Evolutionary conservation across 2,797 vertebrate genomes (phyloP), one percentile per base, ranked within the genome.

Genomic region (Bufotes viridis): DNA sequence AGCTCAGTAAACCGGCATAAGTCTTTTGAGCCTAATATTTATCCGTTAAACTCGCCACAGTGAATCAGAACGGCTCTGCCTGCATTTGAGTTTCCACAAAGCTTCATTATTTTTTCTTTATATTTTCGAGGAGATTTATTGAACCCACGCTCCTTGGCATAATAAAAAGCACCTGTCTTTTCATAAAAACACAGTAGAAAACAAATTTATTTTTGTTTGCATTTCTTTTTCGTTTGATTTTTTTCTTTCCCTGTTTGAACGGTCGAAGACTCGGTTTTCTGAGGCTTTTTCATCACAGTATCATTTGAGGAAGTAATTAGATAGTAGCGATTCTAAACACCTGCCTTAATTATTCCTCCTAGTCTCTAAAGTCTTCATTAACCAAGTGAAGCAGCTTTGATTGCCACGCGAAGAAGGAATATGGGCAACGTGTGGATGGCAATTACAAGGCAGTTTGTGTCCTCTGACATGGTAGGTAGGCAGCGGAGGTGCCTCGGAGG

Each of bases 361-460:
- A 76, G 78, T 86, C 87, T 86, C 78, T 86, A 58, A 89, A 86
- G 87, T 86, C 87, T 86, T 89, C 87, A 86, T 89, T 89, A 89
- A 70, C 69, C 87, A 74, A 82, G 84, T 75, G 83, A 85, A 82
- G 78, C 69, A 49, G 61, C 87, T 58, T 51, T 89, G 84, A 89
- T 82, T 89, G 87, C 74, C 83, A 76, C 57, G 57, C 51, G 78
- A 81, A 81, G 80, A 67, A 81, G 60, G 82, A 85, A 78, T 88
- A 67, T 49, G 2, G 76, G 78, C 78, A 60, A 22, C 69, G 65
- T 15, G 72, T 57, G 76, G 51, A 26, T 72, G 74, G 84, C 87
- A 89, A 89, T 89, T 89, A 89, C 70, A 75, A 86, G 83, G 60
- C 78, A 24, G 13, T 78, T 86, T 89, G 82, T 76, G 60, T 78